Conservation (phyloP, 2,888 invertebrate species). For the Oscheius sp. region DNA sequence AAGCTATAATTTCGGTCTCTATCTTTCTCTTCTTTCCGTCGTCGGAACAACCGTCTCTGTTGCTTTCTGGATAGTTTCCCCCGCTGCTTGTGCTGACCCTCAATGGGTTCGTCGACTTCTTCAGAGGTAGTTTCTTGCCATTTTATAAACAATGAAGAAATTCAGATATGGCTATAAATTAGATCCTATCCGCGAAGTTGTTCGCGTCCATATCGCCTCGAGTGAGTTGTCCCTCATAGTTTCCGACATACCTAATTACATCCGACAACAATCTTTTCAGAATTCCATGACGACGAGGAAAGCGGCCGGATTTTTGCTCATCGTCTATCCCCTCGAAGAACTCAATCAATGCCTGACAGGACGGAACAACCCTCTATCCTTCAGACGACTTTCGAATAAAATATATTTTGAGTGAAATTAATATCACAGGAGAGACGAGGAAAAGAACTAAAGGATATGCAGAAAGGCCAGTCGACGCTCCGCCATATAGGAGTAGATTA, state of each 20-base stretch:
- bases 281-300: constrained; percentile 13
- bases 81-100: constrained; percentile 35
- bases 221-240: neutral
- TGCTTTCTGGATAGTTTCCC: constrained; percentile 43
- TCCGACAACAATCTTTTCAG: neutral
- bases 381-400: constrained; percentile 10
- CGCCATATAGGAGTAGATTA: constrained; percentile 45
- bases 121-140: neutral
- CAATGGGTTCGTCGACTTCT: constrained; percentile 26
- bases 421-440: neutral
- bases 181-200: constrained; percentile 13
- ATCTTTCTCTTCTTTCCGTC: constrained; percentile 37
- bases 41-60: constrained; percentile 41
- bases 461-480: constrained; percentile 35
- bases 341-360: constrained; percentile 4
- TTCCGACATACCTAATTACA: too few relatives aligned
- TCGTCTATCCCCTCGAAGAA: constrained; percentile 6
- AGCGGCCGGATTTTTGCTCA: constrained; percentile 4
- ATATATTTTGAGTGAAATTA: constrained; percentile 4
- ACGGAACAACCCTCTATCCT: neutral
- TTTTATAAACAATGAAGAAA: neutral
- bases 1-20: constrained; percentile 41
- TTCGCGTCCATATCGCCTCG: neutral
- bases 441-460: constrained; percentile 15
- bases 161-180: constrained; percentile 23